A percentile compares a stretch with the other conserved stretches of the same genome.
Evolutionary conservation across 2,888 invertebrate species (phyloP).

Genomic region (Omphaloscelis lunosa): DNA sequence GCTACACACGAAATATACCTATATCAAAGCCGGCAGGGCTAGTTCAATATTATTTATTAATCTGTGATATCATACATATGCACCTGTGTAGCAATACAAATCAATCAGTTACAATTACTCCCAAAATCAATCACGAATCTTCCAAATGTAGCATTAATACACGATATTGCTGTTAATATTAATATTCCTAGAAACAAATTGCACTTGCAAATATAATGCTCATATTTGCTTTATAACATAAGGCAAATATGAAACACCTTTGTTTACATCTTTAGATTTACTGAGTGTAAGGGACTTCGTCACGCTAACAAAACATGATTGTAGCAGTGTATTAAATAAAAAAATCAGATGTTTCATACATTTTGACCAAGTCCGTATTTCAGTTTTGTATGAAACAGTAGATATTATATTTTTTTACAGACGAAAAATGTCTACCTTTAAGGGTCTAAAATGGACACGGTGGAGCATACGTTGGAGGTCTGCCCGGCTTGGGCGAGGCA

Average conservation of each 20-base stretch:
- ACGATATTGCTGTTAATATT: neutral
- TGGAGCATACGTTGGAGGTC: no score
- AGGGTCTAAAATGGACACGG: no score
- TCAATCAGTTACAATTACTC: conserved; percentile 30
- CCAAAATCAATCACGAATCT: conserved; percentile 13
- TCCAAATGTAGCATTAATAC: neutral
- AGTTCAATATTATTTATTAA: neutral
- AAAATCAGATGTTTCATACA: neutral
- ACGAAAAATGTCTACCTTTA: no score
- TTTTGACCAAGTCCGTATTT: no score
- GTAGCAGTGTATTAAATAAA: no score
- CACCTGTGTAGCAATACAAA: neutral
- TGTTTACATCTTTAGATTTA: neutral
- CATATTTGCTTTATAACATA: neutral
- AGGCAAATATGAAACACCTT: no score
- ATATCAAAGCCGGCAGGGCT: neutral
- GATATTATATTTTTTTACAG: no score
- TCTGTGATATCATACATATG: neutral
- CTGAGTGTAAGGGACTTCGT: neutral
- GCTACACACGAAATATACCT: neutral
- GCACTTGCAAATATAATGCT: neutral
- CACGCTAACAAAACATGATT: neutral
- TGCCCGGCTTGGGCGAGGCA: no score
- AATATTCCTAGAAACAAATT: neutral
- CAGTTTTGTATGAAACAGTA: no score